Conservation (phyloP, 2,797 vertebrate species). For the Aeoliscus strigatus region DNA sequence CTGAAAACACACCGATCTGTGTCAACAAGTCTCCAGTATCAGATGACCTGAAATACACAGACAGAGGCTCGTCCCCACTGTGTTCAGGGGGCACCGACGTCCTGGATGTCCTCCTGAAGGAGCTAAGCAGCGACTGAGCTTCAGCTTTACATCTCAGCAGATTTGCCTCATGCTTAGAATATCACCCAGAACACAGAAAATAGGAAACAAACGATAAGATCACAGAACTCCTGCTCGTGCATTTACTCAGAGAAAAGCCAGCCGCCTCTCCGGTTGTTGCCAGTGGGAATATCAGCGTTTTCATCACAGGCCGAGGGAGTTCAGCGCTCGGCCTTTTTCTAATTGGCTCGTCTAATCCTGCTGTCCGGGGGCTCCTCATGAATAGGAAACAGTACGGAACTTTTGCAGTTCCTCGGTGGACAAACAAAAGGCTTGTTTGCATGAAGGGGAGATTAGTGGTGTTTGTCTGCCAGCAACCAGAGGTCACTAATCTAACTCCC, state of each 20-base stretch:
- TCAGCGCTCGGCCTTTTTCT: slow-evolving; percentile 26
- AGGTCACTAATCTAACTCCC: slow-evolving; percentile 19
- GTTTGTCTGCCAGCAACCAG: slow-evolving; percentile 14
- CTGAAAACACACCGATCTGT: slow-evolving; percentile 9
- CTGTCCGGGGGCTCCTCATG: slow-evolving; percentile 21
- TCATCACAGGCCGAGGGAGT: slow-evolving; percentile 2
- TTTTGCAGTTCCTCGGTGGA: slow-evolving; percentile 15
- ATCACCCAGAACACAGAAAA: not conserved
- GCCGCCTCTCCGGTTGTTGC: too few species aligned
- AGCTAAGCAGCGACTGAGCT: too few species aligned
- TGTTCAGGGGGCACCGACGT: too few species aligned
- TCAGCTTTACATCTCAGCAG: too few species aligned
- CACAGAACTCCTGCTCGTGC: slow-evolving; percentile 12
- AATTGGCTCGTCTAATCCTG: slow-evolving; percentile 43
- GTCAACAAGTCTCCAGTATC: slow-evolving; percentile 17
- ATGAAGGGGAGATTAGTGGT: slow-evolving; percentile 29
- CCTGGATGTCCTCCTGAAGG: too few species aligned
- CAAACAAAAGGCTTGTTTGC: slow-evolving; percentile 37
- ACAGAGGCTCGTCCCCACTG: too few species aligned
- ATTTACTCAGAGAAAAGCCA: too few species aligned
- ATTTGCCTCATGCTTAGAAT: slow-evolving; percentile 1
- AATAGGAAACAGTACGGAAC: slow-evolving; percentile 28
- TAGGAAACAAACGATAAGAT: slow-evolving; percentile 24
- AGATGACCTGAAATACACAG: not conserved
- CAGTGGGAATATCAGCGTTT: slow-evolving; percentile 12